Base-by-base conservation (phyloP, 2,797 vertebrate genomes). In the Caiman crocodilus region DNA sequence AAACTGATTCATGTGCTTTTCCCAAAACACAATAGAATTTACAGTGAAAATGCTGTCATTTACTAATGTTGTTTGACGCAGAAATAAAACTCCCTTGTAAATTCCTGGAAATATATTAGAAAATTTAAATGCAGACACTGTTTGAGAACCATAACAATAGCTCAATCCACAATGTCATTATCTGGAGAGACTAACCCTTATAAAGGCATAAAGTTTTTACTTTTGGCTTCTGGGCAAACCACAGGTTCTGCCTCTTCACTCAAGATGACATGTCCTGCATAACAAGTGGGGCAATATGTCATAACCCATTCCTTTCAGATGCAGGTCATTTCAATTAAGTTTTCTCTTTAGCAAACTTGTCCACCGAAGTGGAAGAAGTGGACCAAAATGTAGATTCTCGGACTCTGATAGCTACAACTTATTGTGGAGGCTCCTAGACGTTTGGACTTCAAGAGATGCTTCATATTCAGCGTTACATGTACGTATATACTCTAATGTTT, bases 311-410 rank as follows among this genome's bases (percentile, higher is more conserved):
- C 12, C 55, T 50, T 55, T 64, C 26, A 58, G 14, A 18, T 57
- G 14, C 12, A 56, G 28, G 14, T 55, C 21, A 15, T 76, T 42
- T n/a, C 23, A 75, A 26, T 1, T 56, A 6, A 0, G 30, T 85
- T 88, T 90, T 50, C 57, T n/a, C 12, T 87, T 82, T 56, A 55
- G 30, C 60, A 82, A 2, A 32, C 91, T 95, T 91, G 90, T 91
- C 73, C 80, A 85, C 0, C 12, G 28, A 85, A 88, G 16, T 14
- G 30, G 69, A 30, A 28, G 18, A 21, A 60, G 5, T 75, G 57
- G 35, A 64, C 55, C 61, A 92, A 88, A 87, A 0, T 21, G 23
- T 73, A 35, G 64, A 55, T 4, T 50, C 76, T 81, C 55, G 85
- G 81, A 56, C n/a, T 60, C 42, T 42, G 74, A 80, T 76, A 92